Base-by-base conservation (phyloP, 2,888 invertebrate species). In the Harpalus rubripes region DNA sequence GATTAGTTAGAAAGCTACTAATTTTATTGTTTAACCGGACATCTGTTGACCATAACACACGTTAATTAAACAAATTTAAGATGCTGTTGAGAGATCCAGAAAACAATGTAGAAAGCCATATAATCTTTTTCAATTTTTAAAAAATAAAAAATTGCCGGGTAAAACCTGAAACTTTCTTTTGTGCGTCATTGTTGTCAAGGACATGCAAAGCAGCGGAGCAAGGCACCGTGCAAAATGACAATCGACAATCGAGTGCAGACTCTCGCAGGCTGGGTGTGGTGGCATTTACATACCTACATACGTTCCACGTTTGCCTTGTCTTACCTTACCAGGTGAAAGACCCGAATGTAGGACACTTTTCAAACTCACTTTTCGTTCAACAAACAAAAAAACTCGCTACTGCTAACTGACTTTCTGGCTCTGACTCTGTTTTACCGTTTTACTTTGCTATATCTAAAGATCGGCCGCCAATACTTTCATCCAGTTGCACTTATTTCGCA, bases 301-400 rank as follows among this genome's bases (percentile, higher is more conserved):
- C 44, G 65, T 79, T 52, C 44, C 44, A 84, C 68, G 39, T 65
- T 81, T 63, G 63, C 74, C 61, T 82, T 63, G 78, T 79, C 79
- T 63, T 79, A 78, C 84, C 80, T 85, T 85, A 72, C 80, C 68
- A 84, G 87, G 87, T 87, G 86, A 87, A 87, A 85, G 87, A 87
- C 86, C 87, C 84, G 80, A 78, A 87, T 86, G 85, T 87, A 84
- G 87, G 86, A 84, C 86, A 87, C 86, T 87, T 87, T 87, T 87
- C 87, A 86, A 87, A 87, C 85, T 87, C 86, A 86, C 87, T 87
- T 87, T 87, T 86, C 86, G 85, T 81, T 78, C 78, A 84, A 78
- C 56, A 78, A 81, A 81, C 82, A 84, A 81, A 84, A 81, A 85
- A 22, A 78, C 26, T 32, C 32, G 32, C 32, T 32, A 68, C 16